Base-by-base conservation (phyloP, 2,797 vertebrate genomes). In the Danionella dracula region DNA sequence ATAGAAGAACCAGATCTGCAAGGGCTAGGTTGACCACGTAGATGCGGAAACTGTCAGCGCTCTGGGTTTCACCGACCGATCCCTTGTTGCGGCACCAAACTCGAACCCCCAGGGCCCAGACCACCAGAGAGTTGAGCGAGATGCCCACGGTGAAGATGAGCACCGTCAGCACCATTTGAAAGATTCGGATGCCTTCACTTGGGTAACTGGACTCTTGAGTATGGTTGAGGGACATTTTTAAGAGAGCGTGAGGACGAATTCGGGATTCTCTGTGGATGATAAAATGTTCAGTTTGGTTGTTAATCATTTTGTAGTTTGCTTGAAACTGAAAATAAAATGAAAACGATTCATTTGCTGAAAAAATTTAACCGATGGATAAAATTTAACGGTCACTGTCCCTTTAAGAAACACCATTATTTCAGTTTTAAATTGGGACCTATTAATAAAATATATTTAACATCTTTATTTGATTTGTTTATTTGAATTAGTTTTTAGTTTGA, bases 1-100 rank as follows among this genome's bases (percentile, higher is more conserved):
- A 56, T 17, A 91, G 68, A 44, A 91, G 78, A 55, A 91, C 76
- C 68, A 91, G 50, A 74, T 91, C 90, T 0, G 89, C 86, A 51
- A 91, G 8, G 1, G 90, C 88, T 72, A 91, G 77, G 72, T 91
- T 88, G 27, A 91, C 79, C 1, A 91, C 90, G 0, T 91, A 91
- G 17, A 86, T 55, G 0, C 87, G 83, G 64, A 91, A 91, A 68
- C 87, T 89, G 76, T 60, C 85, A 48, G 88, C 88, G 0, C 83
- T 72, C 0, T 85, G 84, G 0, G 82, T 87, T 66, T 87, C 81
- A 2, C 72, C 72, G 0, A 23, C 17, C 0, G 0, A 1, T 19
- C n/a, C 5, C 6, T 76, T 80, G 20, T 81, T 82, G 46, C 79
- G 76, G 46, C 76, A 40, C 40, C 72, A 70, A 0, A 78, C 78